Evolutionary conservation across 2,113 vertebrate genomes (phyloP).

Genomic region (Grammomys surdaster): DNA sequence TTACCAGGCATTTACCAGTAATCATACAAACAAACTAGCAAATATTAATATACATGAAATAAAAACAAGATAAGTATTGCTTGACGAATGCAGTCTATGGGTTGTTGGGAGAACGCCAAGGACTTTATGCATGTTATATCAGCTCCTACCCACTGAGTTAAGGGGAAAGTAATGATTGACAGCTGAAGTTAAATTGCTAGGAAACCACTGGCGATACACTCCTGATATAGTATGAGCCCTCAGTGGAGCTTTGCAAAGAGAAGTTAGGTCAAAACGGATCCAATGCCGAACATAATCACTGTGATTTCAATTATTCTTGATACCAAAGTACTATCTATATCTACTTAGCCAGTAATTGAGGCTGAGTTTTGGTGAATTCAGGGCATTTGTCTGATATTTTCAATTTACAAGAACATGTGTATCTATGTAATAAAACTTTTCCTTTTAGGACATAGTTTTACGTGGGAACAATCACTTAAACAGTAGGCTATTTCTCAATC

Average conservation of each 20-base stretch:
- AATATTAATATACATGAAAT: not conserved
- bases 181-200: not conserved
- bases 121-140: no score
- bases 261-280: not conserved
- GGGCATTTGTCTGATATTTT: not conserved
- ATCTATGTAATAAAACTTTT: not conserved
- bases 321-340: not conserved
- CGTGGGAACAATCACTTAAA: not conserved
- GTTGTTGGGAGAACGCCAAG: not conserved
- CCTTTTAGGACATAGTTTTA: not conserved
- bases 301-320: not conserved
- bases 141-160: no score
- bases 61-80: not conserved
- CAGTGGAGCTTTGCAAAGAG: not conserved
- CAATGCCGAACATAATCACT: not conserved
- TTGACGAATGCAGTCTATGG: not conserved
- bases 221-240: accelerated
- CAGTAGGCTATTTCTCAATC: not conserved
- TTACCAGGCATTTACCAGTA: not conserved
- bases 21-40: not conserved
- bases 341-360: not conserved
- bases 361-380: not conserved
- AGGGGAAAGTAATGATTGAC: not conserved
- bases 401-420: not conserved
- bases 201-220: not conserved